These are phyloP conservation scores for Plectropomus leopardus DNA, from an alignment of 2,113 vertebrate genomes.

Conservation along the genomic window DNA sequence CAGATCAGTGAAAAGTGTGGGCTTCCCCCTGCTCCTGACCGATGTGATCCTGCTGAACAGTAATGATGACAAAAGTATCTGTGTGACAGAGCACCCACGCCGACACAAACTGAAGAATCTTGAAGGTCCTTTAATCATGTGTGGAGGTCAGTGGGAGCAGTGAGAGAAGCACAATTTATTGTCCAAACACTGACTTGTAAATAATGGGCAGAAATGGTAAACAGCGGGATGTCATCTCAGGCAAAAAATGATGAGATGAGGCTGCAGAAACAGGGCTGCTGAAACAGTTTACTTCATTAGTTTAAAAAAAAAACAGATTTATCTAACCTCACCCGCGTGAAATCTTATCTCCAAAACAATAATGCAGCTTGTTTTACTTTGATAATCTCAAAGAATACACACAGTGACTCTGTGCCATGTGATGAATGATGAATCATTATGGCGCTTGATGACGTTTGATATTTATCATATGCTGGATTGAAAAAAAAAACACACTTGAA, in stretches of 20 bases:
- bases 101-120: constrained; percentile 31
- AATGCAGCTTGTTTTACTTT: constrained; percentile 24
- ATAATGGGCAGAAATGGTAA: constrained; percentile 65
- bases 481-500: constrained; percentile 8
- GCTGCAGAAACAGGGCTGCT: constrained; percentile 31
- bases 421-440: constrained; percentile 34
- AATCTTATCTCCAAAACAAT: constrained; percentile 32
- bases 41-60: constrained; percentile 51
- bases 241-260: constrained; percentile 31
- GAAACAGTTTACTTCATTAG: constrained; percentile 42
- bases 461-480: constrained; percentile 26
- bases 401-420: not conserved
- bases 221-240: constrained; percentile 58
- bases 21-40: constrained; percentile 49
- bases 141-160: constrained; percentile 52
- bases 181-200: constrained; percentile 66
- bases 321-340: not conserved
- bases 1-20: constrained; percentile 58
- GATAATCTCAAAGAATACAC: constrained; percentile 40
- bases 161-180: constrained; percentile 52
- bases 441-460: not conserved
- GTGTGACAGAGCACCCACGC: constrained; percentile 51
- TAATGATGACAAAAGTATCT: constrained; percentile 71
- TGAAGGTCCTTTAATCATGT: constrained; percentile 61
- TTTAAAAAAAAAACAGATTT: constrained; percentile 9